These are phyloP conservation scores for Phylloscopus whistleri DNA, from an alignment of 2,113 vertebrate species.

Conservation along the genomic window DNA sequence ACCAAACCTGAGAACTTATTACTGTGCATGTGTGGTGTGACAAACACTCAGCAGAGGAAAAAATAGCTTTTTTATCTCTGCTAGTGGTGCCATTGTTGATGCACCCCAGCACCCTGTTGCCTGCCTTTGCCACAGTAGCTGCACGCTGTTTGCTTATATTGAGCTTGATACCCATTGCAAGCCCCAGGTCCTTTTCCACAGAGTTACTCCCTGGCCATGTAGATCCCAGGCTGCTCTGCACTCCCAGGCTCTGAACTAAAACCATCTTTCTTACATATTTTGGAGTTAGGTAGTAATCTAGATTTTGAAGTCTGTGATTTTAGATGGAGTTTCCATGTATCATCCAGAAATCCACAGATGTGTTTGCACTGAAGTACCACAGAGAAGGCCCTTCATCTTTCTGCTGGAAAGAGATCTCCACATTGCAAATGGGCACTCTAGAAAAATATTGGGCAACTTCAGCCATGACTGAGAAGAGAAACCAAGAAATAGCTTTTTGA, in stretches of 20 bases:
- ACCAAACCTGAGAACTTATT: not conserved
- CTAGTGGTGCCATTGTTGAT: not conserved
- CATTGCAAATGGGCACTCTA: not conserved
- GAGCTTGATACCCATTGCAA: too few species aligned
- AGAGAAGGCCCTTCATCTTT: not conserved
- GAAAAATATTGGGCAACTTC: not conserved
- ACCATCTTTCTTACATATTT: not conserved
- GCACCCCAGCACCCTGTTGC: not conserved
- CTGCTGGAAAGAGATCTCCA: not conserved
- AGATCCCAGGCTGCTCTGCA: not conserved
- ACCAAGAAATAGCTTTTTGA: not conserved
- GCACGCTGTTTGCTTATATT: not conserved
- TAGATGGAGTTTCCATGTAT: not conserved
- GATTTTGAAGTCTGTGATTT: not conserved
- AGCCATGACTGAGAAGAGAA: not conserved
- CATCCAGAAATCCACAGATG: not conserved
- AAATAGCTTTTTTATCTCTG: not conserved
- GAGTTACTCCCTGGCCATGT: too few species aligned
- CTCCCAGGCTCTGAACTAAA: not conserved
- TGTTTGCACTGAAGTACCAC: not conserved
- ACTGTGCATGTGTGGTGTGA: not conserved
- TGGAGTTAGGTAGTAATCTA: not conserved
- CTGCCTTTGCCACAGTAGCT: not conserved
- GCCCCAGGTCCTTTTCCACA: not conserved
- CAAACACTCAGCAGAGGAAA: not conserved